These are phyloP conservation scores for Stichodactyla mertensii DNA, from an alignment of 64 coral and sea anemone genomes.

Conservation along the genomic window DNA sequence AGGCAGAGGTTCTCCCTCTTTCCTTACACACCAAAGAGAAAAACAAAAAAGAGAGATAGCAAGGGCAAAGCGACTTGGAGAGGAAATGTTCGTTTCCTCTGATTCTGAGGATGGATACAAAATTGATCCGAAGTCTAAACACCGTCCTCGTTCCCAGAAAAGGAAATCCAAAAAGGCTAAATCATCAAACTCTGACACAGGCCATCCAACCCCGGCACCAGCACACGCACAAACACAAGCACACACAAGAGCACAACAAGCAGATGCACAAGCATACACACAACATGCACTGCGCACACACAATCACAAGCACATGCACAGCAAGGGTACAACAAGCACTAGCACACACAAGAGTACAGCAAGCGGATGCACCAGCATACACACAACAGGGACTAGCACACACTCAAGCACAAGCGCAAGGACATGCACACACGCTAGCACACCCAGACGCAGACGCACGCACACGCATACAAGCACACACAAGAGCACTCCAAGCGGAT, in stretches of 20 bases:
- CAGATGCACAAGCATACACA: not conserved
- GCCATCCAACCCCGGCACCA: not conserved
- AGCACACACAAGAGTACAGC: not conserved
- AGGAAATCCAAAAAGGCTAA: not conserved
- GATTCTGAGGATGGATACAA: not conserved
- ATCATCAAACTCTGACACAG: not conserved
- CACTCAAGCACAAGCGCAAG: not conserved
- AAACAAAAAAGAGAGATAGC: slow-evolving; percentile 8
- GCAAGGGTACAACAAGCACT: not conserved
- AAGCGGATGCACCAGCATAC: not conserved
- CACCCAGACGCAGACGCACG: not conserved
- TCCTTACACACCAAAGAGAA: not conserved
- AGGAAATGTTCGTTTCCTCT: slow-evolving; percentile 4
- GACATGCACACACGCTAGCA: not conserved
- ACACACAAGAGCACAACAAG: not conserved
- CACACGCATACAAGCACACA: not conserved
- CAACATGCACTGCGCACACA: not conserved
- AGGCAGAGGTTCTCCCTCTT: slow-evolving; percentile 35
- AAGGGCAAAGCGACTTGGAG: not conserved
- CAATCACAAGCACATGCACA: not conserved
- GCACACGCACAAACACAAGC: not conserved
- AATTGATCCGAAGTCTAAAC: not conserved
- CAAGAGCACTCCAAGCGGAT: not conserved
- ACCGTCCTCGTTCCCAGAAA: not conserved
- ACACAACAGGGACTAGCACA: not conserved